Percentiles rank a stretch among this genome's conserved stretches.
These are phyloP conservation scores for Capreolus pygargus DNA, from an alignment of 2,113 vertebrate species.

Conservation along the genomic window DNA sequence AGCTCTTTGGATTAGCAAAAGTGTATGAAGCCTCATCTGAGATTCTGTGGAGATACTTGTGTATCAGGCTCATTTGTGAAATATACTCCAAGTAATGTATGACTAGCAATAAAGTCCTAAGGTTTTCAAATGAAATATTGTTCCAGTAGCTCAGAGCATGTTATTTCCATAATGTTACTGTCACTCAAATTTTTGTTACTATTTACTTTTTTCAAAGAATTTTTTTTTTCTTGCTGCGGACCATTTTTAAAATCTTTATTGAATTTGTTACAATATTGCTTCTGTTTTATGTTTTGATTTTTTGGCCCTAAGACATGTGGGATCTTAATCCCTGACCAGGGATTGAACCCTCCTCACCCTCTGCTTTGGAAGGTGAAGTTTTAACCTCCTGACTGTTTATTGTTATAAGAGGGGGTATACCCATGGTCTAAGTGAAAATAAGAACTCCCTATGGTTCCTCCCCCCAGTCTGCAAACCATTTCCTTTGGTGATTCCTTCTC, in stretches of 20 bases:
- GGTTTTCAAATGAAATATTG: not conserved
- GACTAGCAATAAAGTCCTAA: not conserved
- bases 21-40: not conserved
- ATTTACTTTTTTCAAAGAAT: not conserved
- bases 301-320: not conserved
- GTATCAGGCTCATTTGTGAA: not conserved
- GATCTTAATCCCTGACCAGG: not conserved
- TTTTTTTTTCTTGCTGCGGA: not conserved
- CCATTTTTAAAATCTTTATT: not conserved
- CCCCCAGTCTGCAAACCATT: not conserved
- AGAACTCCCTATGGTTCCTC: not conserved
- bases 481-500: not conserved
- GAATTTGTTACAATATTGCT: not conserved
- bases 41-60: not conserved
- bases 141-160: not conserved
- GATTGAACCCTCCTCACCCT: not conserved
- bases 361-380: not conserved
- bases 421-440: not conserved
- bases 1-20: not conserved
- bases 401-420: not conserved
- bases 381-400: not conserved
- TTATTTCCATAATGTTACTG: not conserved
- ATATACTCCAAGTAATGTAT: not conserved
- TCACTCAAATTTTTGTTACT: not conserved
- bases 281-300: not conserved